phyloP scores from a whole-genome alignment of 2,888 invertebrate genomes.

The Oligia strigilis region DNA sequence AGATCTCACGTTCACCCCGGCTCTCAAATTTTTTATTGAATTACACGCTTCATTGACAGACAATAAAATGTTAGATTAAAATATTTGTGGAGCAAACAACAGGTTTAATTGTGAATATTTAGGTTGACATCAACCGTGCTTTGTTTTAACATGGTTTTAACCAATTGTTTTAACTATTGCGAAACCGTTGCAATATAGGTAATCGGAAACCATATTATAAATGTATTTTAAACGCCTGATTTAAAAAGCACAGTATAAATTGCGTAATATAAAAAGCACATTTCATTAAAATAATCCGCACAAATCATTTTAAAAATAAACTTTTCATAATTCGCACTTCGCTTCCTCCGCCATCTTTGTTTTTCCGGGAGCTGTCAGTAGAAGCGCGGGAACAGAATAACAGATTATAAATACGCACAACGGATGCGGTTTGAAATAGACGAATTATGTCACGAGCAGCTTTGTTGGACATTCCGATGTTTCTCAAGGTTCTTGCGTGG shows the following conservation, averaged over 20 bases:
- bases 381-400: slow-evolving; percentile 67
- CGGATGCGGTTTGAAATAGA: slow-evolving; percentile 82
- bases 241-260: neutral
- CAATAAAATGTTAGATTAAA: neutral
- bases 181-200: neutral
- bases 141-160: neutral
- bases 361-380: slow-evolving; percentile 63
- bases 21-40: neutral
- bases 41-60: neutral
- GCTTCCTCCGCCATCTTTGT: slow-evolving; percentile 60
- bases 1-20: neutral
- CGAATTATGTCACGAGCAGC: slow-evolving; percentile 82
- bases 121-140: neutral
- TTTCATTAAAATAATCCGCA: slow-evolving; percentile 9
- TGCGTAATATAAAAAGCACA: neutral
- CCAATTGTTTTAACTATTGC: too few species aligned
- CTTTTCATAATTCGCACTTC: slow-evolving; percentile 30
- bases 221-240: neutral
- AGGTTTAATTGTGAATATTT: neutral
- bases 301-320: slow-evolving; percentile 33
- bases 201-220: neutral
- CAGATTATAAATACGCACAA: slow-evolving; percentile 76
- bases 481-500: slow-evolving; percentile 62
- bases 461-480: slow-evolving; percentile 64
- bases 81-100: neutral